Base-by-base conservation (phyloP, 2,888 invertebrate genomes). In the Athalia cordata region DNA sequence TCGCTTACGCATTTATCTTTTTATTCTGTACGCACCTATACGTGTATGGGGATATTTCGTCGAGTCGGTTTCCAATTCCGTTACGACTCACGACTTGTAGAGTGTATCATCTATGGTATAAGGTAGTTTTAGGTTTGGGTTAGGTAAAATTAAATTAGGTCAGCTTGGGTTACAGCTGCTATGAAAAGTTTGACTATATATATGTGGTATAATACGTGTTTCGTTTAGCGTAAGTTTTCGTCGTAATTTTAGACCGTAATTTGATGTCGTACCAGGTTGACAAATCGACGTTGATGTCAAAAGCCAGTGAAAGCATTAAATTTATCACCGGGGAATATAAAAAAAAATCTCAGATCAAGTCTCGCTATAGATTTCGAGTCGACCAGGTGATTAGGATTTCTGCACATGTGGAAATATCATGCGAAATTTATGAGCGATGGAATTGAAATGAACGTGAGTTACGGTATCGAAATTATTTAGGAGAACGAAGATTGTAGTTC, bases 1-100 rank as follows among this genome's bases (percentile, higher is more conserved):
- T 77, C 79, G 70, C 55, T 43, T 75, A 55, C 77, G 77, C 82
- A 81, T 83, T 82, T 80, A 81, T 84, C 82, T 81, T 81, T 80
- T 74, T 77, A 50, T 78, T 65, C 43, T 77, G 47, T 57, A 7
- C 8, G 55, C 13, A 15, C 7, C 43, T 43, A n/a, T 55, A 43
- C 43, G 52, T 43, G 43, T 15, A 13, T 29, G 29, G 29, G 29
- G 29, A 29, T 29, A 29, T 29, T 29, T 29, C 29, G 29, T 62
- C 62, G 13, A 4, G 8, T 8, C 5, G 4, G 8, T 8, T 8
- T 67, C 15, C 29, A n/a, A 49, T 68, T 29, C 11, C 29, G 67
- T 68, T 68, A 52, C 67, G 8, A 45, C 65, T 52, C n/a, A n/a
- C 55, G 55, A 43, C 13, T 52, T 55, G 11, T 29, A n/a, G n/a